Evolutionary conservation across 2,888 invertebrate species (phyloP), one percentile per base, ranked within the genome.

Genomic region (Orchesella flavescens): DNA sequence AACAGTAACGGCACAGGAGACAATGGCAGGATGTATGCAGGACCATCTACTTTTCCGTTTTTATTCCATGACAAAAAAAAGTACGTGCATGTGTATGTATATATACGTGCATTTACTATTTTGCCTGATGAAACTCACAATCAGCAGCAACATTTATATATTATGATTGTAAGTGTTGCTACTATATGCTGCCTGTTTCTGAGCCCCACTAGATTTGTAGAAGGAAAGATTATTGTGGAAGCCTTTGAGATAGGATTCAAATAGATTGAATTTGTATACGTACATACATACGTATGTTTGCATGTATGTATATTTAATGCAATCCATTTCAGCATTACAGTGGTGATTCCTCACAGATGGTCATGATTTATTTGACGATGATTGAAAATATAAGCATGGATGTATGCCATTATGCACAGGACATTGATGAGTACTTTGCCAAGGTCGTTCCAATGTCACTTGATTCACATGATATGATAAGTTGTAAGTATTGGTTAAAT

Each of bases 371-470:
- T 81, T 49, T 43, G 65, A 23, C 17, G 21, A 34, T 13, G 43
- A 12, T n/a, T 23, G 19, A 24, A 65, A 21, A 3, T 13, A 53
- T 53, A 17, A 13, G 57, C 44, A 55, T 44, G 57, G 68, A 53
- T 34, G 34, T n/a, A 4, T 65, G 44, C 46, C 57, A 63, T 57
- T 80, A 2, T 49, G 7, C 23, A 49, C n/a, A 43, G 68, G 68
- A 76, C 55, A 57, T 63, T 74, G 69, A 81, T 74, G 73, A 81
- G 73, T 53, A 74, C 68, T 75, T 75, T 53, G 55, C 69, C 81
- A 82, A 82, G 81, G 81, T 82, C 81, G 81, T 82, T 71, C 75
- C 81, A 75, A 82, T 82, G 75, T 82, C 71, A 71, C 63, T 46
- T 68, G 19, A 55, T 17, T 44, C 34, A 34, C 34, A 34, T 34